These are phyloP conservation scores for Timema cristinae DNA, from an alignment of 2,888 invertebrate genomes.

Conservation along the genomic window DNA sequence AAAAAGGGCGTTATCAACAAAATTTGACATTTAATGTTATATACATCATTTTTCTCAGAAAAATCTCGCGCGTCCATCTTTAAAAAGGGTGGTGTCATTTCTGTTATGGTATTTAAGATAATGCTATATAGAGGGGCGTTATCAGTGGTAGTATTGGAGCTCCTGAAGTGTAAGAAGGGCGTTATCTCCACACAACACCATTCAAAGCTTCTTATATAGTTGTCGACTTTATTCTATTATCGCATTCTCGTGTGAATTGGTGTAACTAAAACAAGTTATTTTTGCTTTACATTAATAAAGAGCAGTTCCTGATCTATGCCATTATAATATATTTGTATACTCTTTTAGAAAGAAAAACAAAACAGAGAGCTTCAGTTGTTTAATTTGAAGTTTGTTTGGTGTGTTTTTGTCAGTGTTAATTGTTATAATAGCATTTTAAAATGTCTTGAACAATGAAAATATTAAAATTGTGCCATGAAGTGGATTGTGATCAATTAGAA, in stretches of 20 bases:
- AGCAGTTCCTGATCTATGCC: background rate
- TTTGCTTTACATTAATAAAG: background rate
- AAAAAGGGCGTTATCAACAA: constrained; percentile 9
- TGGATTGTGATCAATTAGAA: background rate
- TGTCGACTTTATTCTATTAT: no score
- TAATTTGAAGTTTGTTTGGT: background rate
- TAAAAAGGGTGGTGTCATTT: background rate
- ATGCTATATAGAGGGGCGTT: background rate
- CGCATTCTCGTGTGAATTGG: no score
- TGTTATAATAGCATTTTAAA: background rate
- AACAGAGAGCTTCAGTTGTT: no score
- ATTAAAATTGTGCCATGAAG: background rate
- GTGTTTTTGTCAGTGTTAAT: background rate
- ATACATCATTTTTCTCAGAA: background rate
- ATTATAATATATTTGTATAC: background rate
- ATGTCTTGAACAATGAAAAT: background rate
- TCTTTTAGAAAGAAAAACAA: background rate
- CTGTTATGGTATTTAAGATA: background rate
- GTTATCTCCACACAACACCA: background rate
- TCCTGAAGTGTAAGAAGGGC: background rate
- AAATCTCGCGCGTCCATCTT: background rate
- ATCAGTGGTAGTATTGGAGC: background rate
- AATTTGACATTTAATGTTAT: background rate
- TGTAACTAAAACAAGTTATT: no score
- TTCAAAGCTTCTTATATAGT: no score